phyloP scores from a whole-genome alignment of 1,140 invertebrate genomes.

The Lamellibrachia luymesi region DNA sequence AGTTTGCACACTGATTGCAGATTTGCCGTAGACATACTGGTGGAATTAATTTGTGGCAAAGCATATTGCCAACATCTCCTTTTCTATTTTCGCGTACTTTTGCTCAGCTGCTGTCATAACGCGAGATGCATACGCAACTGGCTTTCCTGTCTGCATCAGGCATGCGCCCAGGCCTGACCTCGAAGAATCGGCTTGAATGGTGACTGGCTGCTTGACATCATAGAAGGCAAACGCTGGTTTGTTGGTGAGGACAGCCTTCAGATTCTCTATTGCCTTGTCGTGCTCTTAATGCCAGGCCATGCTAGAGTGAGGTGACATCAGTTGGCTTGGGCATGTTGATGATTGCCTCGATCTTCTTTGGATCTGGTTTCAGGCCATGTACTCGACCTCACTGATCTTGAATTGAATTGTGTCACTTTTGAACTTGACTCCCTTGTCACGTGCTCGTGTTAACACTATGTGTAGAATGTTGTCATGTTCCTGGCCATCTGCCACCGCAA shows the following conservation, averaged over 20 bases:
- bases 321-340: slow-evolving; percentile 8
- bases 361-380: slow-evolving; percentile 17
- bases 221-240: too few species aligned
- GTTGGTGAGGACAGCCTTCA: too few species aligned
- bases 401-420: slow-evolving; percentile 15
- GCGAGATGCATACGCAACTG: slow-evolving; percentile 56
- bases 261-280: too few species aligned
- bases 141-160: slow-evolving; percentile 54
- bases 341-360: too few species aligned
- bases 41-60: too few species aligned
- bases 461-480: slow-evolving; percentile 15
- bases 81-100: too few species aligned
- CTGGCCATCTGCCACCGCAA: slow-evolving; percentile 12
- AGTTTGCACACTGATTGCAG: too few species aligned
- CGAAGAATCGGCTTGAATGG: slow-evolving; percentile 39
- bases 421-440: slow-evolving; percentile 40
- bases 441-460: slow-evolving; percentile 42
- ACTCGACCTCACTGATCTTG: slow-evolving; percentile 16
- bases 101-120: slow-evolving; percentile 50
- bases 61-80: too few species aligned
- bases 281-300: slow-evolving; percentile 12
- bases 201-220: slow-evolving; percentile 31
- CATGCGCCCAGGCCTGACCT: slow-evolving; percentile 52
- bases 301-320: neutral
- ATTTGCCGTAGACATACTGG: too few species aligned